A percentile compares a stretch with the other conserved stretches of the same genome.
Evolutionary conservation across 1,140 invertebrate species (phyloP).

Genomic region (Plodia interpunctella): DNA sequence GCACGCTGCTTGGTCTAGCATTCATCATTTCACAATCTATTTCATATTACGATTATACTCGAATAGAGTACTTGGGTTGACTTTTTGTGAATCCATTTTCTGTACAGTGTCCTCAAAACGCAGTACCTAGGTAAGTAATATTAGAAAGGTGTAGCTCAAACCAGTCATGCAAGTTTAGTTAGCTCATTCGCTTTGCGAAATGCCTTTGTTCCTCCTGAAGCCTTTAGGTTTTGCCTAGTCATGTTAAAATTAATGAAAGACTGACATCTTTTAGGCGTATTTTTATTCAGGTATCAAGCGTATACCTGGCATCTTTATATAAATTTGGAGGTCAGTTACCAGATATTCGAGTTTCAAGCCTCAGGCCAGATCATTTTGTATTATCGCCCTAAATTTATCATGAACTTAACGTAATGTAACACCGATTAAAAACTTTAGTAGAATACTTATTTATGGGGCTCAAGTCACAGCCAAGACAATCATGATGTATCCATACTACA

Average conservation of each 20-base stretch:
- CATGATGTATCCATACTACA: too few relatives aligned
- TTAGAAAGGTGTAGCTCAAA: conserved; percentile 13
- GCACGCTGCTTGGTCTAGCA: conserved; percentile 33
- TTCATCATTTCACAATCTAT: conserved; percentile 30
- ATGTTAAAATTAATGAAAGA: background rate
- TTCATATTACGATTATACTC: conserved; percentile 20
- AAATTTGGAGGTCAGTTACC: conserved; percentile 30
- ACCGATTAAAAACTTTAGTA: too few relatives aligned
- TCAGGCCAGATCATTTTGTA: too few relatives aligned
- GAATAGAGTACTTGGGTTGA: conserved; percentile 17
- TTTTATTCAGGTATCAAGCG: too few relatives aligned
- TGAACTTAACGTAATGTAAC: too few relatives aligned
- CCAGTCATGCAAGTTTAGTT: conserved; percentile 25
- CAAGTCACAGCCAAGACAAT: too few relatives aligned
- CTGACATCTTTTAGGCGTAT: background rate
- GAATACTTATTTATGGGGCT: too few relatives aligned
- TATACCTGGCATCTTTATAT: too few relatives aligned
- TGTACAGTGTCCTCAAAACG: conserved; percentile 3
- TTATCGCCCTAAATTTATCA: too few relatives aligned
- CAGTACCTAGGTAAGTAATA: background rate
- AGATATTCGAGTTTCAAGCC: conserved; percentile 23
- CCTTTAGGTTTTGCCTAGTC: background rate
- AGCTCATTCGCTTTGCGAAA: conserved; percentile 21
- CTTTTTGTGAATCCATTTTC: background rate
- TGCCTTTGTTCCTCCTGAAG: conserved; percentile 9